phyloP scores from a whole-genome alignment of 2,113 vertebrate species.

The Melospiza melodia region DNA sequence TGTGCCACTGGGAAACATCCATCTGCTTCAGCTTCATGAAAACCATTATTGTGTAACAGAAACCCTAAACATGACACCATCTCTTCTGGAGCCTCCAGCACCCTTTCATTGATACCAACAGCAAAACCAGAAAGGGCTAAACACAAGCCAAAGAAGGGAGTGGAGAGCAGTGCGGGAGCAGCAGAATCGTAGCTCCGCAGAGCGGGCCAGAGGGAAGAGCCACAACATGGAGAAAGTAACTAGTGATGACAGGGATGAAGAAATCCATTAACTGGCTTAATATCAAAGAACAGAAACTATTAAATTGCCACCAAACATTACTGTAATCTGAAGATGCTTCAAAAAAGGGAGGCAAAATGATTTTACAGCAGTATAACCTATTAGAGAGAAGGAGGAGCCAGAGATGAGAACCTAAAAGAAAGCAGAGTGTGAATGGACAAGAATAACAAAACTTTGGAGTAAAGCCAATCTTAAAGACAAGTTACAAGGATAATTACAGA shows the following conservation, averaged over 20 bases:
- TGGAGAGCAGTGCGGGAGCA: not conserved
- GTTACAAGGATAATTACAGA: not conserved
- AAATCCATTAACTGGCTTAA: not conserved
- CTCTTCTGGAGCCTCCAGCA: not conserved
- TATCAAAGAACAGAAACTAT: not conserved
- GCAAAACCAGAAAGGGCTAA: not conserved
- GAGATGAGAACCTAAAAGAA: not conserved
- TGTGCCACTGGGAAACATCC: not conserved
- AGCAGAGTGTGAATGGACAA: not conserved
- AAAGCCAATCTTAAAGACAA: not conserved
- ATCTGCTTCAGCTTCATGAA: not conserved
- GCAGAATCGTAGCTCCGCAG: rapidly evolving
- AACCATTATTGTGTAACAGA: not conserved
- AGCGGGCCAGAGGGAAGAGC: not conserved
- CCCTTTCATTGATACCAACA: not conserved
- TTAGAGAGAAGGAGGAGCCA: not conserved
- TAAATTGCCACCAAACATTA: not conserved
- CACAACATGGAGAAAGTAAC: not conserved
- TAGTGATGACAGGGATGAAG: not conserved
- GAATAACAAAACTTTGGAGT: not conserved
- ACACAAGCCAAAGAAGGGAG: not conserved
- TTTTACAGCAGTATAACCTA: not conserved
- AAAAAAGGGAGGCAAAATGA: not conserved
- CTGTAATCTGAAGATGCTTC: not conserved
- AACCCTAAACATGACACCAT: not conserved